Percentiles rank a stretch among this genome's conserved stretches.
Conservation (phyloP, 1,140 invertebrate species). For the Drosophila pruinosa region DNA sequence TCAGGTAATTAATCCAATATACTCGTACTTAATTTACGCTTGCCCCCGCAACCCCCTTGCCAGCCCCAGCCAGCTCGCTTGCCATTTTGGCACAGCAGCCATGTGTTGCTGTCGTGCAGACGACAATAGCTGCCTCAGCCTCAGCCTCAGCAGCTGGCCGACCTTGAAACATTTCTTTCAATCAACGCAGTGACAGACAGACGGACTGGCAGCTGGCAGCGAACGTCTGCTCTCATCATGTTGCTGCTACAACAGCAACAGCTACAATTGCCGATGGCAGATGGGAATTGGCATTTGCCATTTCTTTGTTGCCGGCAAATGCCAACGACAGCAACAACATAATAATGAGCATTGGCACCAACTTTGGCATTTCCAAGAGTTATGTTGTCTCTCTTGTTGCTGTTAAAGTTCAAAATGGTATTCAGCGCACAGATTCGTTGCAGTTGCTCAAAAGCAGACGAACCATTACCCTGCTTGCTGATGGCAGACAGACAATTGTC, state of each 20-base stretch:
- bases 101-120: constrained; percentile 30
- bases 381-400: neutral
- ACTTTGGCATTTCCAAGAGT: constrained; percentile 62
- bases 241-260: constrained; percentile 9
- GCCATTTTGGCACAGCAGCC: constrained; percentile 7
- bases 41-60: neutral
- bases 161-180: constrained; percentile 69
- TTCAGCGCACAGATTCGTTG: constrained; percentile 27
- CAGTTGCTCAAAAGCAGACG: constrained; percentile 35
- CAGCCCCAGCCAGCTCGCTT: neutral
- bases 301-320: constrained; percentile 75
- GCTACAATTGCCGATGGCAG: constrained; percentile 14
- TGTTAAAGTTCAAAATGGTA: constrained; percentile 77
- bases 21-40: constrained; percentile 51
- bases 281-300: constrained; percentile 70
- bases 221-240: constrained; percentile 4
- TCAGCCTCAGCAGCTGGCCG: constrained; percentile 25
- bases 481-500: neutral
- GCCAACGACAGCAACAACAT: constrained; percentile 48
- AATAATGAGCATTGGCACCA: constrained; percentile 17
- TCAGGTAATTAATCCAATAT: constrained; percentile 73
- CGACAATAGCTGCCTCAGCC: constrained; percentile 10
- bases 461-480: too few species aligned
- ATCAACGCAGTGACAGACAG: constrained; percentile 46
- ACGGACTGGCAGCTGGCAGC: neutral